phyloP scores from a whole-genome alignment of 2,797 vertebrate species.

The Dendrocincla tyrannina region DNA sequence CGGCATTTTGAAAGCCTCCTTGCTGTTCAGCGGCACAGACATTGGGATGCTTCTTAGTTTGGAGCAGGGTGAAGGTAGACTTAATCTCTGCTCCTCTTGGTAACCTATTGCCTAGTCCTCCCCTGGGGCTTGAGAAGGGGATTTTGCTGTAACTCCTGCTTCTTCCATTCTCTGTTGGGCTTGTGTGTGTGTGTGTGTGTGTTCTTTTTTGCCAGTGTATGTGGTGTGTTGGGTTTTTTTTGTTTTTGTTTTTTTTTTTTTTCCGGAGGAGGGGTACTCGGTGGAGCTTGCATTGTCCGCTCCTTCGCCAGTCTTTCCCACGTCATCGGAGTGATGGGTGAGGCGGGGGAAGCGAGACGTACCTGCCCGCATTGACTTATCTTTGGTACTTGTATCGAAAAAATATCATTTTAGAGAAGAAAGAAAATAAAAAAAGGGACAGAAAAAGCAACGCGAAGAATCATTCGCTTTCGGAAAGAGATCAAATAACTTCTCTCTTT shows the following conservation, averaged over 20 bases:
- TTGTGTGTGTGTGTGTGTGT: too few species aligned
- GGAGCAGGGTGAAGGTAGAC: neutral
- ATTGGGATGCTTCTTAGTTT: neutral
- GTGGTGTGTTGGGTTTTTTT: neutral
- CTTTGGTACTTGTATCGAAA: neutral
- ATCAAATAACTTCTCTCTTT: neutral
- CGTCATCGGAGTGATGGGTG: neutral
- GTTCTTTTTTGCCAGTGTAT: neutral
- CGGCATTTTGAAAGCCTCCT: neutral
- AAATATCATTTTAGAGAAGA: neutral
- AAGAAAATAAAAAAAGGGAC: neutral
- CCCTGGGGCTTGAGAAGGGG: neutral
- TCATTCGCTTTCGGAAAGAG: neutral
- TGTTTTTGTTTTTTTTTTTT: neutral
- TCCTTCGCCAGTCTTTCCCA: neutral
- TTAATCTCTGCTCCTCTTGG: neutral
- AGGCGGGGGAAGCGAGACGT: neutral
- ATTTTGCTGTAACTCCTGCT: slow-evolving; percentile 24
- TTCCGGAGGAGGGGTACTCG: neutral
- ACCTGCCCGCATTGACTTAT: neutral
- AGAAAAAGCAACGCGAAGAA: neutral
- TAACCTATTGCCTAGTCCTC: neutral
- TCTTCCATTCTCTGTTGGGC: neutral
- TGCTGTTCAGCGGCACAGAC: neutral
- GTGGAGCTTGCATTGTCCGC: neutral